Evolutionary conservation across 2,113 vertebrate genomes (phyloP), one percentile per base, ranked within the genome.

Genomic region (Candoia aspera): DNA sequence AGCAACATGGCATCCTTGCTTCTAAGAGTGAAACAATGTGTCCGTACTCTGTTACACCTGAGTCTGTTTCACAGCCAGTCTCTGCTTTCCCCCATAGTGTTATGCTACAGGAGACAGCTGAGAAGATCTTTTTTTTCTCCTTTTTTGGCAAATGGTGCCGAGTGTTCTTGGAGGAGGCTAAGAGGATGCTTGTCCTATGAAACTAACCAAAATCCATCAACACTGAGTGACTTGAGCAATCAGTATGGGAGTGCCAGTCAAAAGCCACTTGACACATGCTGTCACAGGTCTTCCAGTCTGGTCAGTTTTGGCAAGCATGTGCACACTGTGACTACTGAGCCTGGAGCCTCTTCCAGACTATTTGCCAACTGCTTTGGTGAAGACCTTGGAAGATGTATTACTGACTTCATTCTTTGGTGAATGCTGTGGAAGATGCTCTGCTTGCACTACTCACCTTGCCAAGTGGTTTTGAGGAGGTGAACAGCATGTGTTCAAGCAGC

Each of bases 341-440:
- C 33, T 79, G 68, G 33, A 79, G 15, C 33, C 68, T 79, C 33
- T 79, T 42, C 17, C 33, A 21, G 73, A 79, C 73, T 79, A 79
- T 37, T 79, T 79, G 33, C 1, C 68, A 73, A 73, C n/a, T 73
- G n/a, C 68, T 73, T 73, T 79, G 68, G 6, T 79, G n/a, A 79
- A 79, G 15, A n/a, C 23, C 21, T 0, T 0, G 49, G 49, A 49
- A 49, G 49, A 49, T 0, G 23, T 19, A 42, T 11, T 24, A 21
- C 84, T 55, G 6, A 33, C 49, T 29, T 79, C 68, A 79, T 42
- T 17, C 73, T 42, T 17, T 79, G 73, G 73, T 21, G 2, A 42
- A 79, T 3, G 15, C n/a, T 73, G 15, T 73, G 68, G n/a, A 73
- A 4, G 5, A 17, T 19, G 33, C 73, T 79, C 17, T 42, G 17